phyloP scores from a whole-genome alignment of 2,797 vertebrate genomes.

The Sphaeramia orbicularis region DNA sequence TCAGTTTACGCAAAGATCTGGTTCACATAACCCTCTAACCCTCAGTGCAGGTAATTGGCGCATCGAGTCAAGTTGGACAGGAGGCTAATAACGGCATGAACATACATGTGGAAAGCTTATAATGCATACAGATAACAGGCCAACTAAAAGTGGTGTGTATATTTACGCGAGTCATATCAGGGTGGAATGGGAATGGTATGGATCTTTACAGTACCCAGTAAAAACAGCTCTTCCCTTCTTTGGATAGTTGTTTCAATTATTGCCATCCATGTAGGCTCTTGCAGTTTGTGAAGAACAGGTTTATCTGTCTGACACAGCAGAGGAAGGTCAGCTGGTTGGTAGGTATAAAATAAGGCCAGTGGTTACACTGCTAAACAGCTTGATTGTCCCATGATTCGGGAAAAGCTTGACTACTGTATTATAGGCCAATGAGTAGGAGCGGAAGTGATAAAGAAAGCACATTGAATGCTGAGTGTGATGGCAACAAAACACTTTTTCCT shows the following conservation, averaged over 20 bases:
- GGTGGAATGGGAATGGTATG: no score
- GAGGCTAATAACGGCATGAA: no score
- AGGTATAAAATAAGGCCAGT: conserved; percentile 27
- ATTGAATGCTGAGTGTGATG: conserved; percentile 88
- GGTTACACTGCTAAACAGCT: conserved; percentile 52
- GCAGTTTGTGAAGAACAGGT: conserved; percentile 19
- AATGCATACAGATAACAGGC: no score
- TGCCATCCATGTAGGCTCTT: conserved; percentile 5
- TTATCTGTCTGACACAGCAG: conserved; percentile 29
- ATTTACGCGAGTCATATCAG: no score
- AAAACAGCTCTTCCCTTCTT: not conserved
- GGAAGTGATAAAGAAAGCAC: conserved; percentile 95
- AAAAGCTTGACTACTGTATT: conserved; percentile 90
- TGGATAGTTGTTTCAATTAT: conserved; percentile 1
- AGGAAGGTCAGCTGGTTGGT: conserved; percentile 45
- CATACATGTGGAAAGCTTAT: no score
- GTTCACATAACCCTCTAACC: no score
- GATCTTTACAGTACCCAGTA: no score
- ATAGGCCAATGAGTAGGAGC: conserved; percentile 84
- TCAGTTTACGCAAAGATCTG: no score
- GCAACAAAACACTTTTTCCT: conserved; percentile 83
- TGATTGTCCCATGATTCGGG: conserved; percentile 69
- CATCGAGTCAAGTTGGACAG: no score
- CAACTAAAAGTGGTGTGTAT: no score
- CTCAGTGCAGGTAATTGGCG: no score